These are phyloP conservation scores for Ophion costatus DNA, from an alignment of 2,888 invertebrate species.

Conservation along the genomic window DNA sequence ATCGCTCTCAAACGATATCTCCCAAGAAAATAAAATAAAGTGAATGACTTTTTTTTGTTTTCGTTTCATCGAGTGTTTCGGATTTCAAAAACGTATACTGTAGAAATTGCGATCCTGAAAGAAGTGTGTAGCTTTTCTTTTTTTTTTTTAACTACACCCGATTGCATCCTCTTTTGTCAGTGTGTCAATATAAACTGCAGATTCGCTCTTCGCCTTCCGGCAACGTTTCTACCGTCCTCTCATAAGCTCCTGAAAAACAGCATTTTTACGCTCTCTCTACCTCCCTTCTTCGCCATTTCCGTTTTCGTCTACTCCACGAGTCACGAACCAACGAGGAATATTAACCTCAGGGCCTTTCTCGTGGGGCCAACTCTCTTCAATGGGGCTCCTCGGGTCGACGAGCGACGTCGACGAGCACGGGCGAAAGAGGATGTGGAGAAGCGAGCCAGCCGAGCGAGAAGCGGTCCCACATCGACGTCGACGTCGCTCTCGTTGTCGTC, in stretches of 20 bases:
- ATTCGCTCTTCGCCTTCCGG: constrained; percentile 41
- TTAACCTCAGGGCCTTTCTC: constrained; percentile 68
- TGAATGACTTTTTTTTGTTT: neutral
- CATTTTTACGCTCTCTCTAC: constrained; percentile 30
- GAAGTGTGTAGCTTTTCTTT: neutral
- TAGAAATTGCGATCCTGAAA: neutral
- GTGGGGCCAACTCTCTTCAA: constrained; percentile 64
- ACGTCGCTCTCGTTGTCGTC: constrained; percentile 47
- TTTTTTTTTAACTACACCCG: constrained; percentile 11
- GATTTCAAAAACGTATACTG: neutral
- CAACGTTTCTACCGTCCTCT: constrained; percentile 41
- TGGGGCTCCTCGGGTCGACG: constrained; percentile 64
- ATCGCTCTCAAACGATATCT: no score
- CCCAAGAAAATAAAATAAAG: no score
- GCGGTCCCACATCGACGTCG: constrained; percentile 52
- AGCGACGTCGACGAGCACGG: constrained; percentile 59
- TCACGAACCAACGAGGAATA: constrained; percentile 69
- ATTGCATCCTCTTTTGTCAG: constrained; percentile 48
- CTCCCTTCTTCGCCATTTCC: neutral
- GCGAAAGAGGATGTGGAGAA: constrained; percentile 30
- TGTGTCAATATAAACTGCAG: constrained; percentile 41
- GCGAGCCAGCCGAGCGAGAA: constrained; percentile 57
- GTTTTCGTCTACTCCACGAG: constrained; percentile 59
- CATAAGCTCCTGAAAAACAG: constrained; percentile 41
- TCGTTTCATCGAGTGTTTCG: neutral